Evolutionary conservation across 2,113 vertebrate species (phyloP).

Genomic region (Pogonocichla stellata): DNA sequence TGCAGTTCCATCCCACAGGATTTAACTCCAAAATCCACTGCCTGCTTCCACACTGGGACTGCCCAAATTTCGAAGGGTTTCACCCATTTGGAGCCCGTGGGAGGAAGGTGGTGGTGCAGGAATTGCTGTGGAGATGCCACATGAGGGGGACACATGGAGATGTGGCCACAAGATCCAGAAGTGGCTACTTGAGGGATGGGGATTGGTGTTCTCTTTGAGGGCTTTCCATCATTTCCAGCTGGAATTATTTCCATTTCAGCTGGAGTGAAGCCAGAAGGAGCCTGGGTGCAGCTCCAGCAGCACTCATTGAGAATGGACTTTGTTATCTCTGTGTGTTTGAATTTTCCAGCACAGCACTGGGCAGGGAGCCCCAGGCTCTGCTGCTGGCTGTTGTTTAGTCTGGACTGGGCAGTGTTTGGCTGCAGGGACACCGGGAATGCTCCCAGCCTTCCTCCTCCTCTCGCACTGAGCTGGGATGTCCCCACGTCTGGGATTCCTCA

Average conservation of each 20-base stretch:
- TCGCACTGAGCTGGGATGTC: background rate
- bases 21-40: fast-evolving
- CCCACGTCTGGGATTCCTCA: background rate
- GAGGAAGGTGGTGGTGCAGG: background rate
- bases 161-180: background rate
- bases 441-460: background rate
- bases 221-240: background rate
- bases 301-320: background rate
- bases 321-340: background rate
- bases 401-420: background rate
- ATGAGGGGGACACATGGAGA: no score
- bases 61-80: background rate
- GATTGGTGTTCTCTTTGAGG: background rate
- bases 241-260: background rate
- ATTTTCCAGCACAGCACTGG: background rate
- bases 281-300: background rate
- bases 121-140: background rate
- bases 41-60: background rate
- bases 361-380: background rate
- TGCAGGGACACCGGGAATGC: background rate
- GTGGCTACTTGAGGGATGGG: background rate
- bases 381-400: background rate
- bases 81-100: fast-evolving
- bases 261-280: background rate
- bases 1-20: background rate